A percentile compares a stretch with the other conserved stretches of the same genome.
Evolutionary conservation across 2,888 invertebrate species (phyloP).

Genomic region (Arge pagana): DNA sequence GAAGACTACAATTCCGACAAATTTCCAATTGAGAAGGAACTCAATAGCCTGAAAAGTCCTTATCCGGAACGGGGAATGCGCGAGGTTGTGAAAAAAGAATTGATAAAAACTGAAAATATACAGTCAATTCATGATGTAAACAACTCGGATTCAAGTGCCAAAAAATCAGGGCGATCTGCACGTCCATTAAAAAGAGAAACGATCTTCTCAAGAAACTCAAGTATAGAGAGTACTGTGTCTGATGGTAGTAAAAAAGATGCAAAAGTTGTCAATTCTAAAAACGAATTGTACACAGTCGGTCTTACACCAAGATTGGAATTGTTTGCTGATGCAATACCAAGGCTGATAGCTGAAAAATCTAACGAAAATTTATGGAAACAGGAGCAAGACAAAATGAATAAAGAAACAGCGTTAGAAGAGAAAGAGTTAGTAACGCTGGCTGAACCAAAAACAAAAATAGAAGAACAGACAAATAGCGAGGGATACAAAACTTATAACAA

Average conservation of each 20-base stretch:
- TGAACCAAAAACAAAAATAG: slow-evolving; percentile 1
- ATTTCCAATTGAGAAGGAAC: slow-evolving; percentile 35
- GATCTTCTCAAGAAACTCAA: slow-evolving; percentile 24
- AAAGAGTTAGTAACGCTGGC: no score
- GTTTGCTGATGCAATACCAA: slow-evolving; percentile 54
- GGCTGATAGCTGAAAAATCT: slow-evolving; percentile 50
- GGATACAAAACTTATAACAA: slow-evolving; percentile 20
- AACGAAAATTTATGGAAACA: slow-evolving; percentile 35
- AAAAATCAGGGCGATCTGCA: slow-evolving; percentile 19
- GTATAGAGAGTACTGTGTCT: slow-evolving; percentile 30
- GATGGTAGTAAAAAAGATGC: slow-evolving; percentile 31
- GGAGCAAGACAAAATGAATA: slow-evolving; percentile 31
- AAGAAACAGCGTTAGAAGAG: slow-evolving; percentile 30
- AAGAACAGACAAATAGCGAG: slow-evolving; percentile 15
- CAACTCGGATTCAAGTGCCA: slow-evolving; percentile 37
- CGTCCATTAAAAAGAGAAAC: slow-evolving; percentile 11
- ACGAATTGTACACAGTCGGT: slow-evolving; percentile 49
- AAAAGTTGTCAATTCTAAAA: slow-evolving; percentile 41
- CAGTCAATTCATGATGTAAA: slow-evolving; percentile 37
- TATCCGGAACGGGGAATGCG: slow-evolving; percentile 54
- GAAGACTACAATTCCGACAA: slow-evolving; percentile 30
- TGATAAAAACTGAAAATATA: slow-evolving; percentile 32
- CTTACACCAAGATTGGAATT: slow-evolving; percentile 52
- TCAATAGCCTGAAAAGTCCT: slow-evolving; percentile 39
- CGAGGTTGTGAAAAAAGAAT: slow-evolving; percentile 47